Evolutionary conservation across 2,888 invertebrate genomes (phyloP), one percentile per base, ranked within the genome.

Genomic region (Heterodera filipjevi): DNA sequence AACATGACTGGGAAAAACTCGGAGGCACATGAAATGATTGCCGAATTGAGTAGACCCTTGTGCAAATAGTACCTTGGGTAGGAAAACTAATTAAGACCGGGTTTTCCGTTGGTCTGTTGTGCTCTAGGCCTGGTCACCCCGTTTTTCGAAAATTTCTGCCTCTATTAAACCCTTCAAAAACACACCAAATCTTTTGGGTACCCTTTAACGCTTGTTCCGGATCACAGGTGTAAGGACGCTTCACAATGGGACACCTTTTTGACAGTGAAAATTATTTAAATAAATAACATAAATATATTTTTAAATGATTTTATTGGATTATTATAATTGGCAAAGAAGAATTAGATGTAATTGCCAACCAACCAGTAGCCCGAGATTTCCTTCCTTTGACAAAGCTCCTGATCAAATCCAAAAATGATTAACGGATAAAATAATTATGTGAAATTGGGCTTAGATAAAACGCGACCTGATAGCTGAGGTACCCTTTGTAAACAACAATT

Each of bases 1-100:
- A 88, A 77, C n/a, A 88, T 82, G 66, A 88, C 87, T 2, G 88
- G 88, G 79, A 89, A 88, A 81, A 87, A 87, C 78, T 88, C 88
- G 19, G 87, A 87, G 32, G 88, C 88, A 81, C 88, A 88, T 1
- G 88, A 86, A 74, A 89, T 88, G 80, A 88, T 85, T 14, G 87
- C 83, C 22, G 86, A 82, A 73, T 82, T 84, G 22, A 88, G 82
- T 27, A 88, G 79, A 66, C 88, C 86, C 70, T 86, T 86, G 83
- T 86, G 86, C 70, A 85, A 64, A 79, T 86, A 85, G 76, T 84
- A 85, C 79, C 79, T 78, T 44, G 16, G 71, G 30, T 30, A 22
- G 33, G 16, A 22, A 6, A 22, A 22, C n/a, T n/a, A n/a, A n/a
- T n/a, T n/a, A n/a, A n/a, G n/a, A n/a, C n/a, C n/a, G n/a, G n/a